Base-by-base conservation (phyloP, 2,797 vertebrate species). In the Poecilia gillii region DNA sequence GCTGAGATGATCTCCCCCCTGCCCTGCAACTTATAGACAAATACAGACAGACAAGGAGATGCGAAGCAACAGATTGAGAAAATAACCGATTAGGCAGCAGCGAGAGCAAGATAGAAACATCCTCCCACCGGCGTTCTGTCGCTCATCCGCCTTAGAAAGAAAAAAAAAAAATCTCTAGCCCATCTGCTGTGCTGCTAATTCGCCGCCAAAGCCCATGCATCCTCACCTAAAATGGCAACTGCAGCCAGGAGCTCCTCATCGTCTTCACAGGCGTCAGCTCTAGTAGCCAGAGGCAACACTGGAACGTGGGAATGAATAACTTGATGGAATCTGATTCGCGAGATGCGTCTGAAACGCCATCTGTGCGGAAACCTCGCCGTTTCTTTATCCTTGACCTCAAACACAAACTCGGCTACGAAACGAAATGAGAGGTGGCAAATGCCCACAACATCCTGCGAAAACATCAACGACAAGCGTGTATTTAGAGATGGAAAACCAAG, bases 61-160 rank as follows among this genome's bases (percentile, higher is more conserved):
- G 0, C 7, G n/a, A 83, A 64, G 86, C 80, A 88, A 86, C 90
- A 92, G 91, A 92, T 85, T 90, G 89, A 91, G 78, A 87, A 88
- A 87, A 89, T 81, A 79, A 88, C 78, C 82, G 43, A 87, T 85
- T 81, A 90, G 84, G 85, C 75, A 64, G 77, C 76, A 85, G 88
- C 28, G 88, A 77, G 85, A 87, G 84, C 14, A 25, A 84, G 82
- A 79, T 77, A 39, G 77, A 83, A 84, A 78, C 77, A 9, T 85
- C 92, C 90, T 89, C 91, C 93, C 91, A 94, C 91, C 33, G 16
- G 75, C 85, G 36, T 82, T 83, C 87, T 87, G 86, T 87, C 85
- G 70, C 78, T 89, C 84, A 78, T 87, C 87, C 80, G 73, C 45
- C n/a, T 47, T 74, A 85, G 41, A 47, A 45, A 55, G 3, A 53